These are phyloP conservation scores for Theretra japonica DNA, from an alignment of 2,888 invertebrate species.

Conservation along the genomic window DNA sequence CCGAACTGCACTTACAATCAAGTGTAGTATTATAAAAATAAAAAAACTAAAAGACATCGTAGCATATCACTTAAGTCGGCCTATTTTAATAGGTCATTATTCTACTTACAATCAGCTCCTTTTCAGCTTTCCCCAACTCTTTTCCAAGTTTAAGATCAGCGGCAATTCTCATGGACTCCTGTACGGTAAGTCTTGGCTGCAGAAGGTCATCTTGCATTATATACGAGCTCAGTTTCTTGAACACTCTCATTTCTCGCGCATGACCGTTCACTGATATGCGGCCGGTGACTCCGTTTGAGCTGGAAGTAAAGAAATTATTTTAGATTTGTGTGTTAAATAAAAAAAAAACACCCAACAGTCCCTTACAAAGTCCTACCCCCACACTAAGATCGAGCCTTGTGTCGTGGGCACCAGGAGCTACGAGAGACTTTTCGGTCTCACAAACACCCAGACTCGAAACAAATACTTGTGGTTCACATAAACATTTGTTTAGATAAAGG, in stretches of 20 bases:
- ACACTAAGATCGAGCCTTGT: no score
- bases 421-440: no score
- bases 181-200: conserved; percentile 89
- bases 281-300: conserved; percentile 87
- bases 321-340: neutral
- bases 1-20: no score
- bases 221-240: conserved; percentile 91
- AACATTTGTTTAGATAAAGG: no score
- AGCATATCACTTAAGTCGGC: neutral
- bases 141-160: conserved; percentile 89
- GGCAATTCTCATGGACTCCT: conserved; percentile 90
- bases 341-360: no score
- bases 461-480: no score
- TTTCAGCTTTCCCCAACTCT: conserved; percentile 83
- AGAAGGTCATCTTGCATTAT: conserved; percentile 92
- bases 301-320: conserved; percentile 47
- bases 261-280: conserved; percentile 88
- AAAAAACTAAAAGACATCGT: no score
- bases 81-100: neutral
- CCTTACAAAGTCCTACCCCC: no score
- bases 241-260: conserved; percentile 87
- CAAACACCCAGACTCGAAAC: no score
- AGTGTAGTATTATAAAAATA: no score
- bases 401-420: no score
- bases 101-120: conserved; percentile 86